Conservation (phyloP, 2,888 invertebrate species). For the Caenorhabditis sp. region DNA sequence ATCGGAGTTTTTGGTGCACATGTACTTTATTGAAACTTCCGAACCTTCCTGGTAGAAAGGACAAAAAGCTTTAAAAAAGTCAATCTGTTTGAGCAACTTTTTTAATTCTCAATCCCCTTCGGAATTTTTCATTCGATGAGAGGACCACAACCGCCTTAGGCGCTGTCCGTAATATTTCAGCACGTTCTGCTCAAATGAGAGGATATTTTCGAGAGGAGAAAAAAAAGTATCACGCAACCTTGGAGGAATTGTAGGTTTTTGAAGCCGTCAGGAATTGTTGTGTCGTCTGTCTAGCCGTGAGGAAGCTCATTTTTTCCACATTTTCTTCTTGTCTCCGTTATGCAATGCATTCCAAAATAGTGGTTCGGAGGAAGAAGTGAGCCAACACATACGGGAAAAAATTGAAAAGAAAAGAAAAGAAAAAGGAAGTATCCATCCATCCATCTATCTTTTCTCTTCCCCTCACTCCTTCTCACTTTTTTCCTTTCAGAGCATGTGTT, state of each 20-base stretch:
- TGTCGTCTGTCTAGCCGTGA: slow-evolving; percentile 12
- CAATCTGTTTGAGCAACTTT: neutral
- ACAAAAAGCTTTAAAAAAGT: too few species aligned
- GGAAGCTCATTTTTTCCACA: slow-evolving; percentile 17
- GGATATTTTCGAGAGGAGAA: neutral
- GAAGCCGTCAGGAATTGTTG: slow-evolving; percentile 4
- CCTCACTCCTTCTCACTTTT: slow-evolving; percentile 23
- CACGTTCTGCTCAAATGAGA: neutral
- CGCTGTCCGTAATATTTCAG: neutral
- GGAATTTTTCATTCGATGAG: neutral
- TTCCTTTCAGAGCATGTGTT: slow-evolving; percentile 46
- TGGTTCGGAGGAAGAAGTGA: slow-evolving; percentile 6
- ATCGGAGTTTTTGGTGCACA: too few species aligned
- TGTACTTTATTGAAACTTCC: too few species aligned
- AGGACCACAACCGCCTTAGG: neutral
- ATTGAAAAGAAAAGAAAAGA: slow-evolving; percentile 37
- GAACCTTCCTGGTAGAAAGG: too few species aligned
- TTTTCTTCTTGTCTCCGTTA: slow-evolving; percentile 23
- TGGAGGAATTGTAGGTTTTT: slow-evolving; percentile 28
- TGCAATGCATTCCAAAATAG: slow-evolving; percentile 57
- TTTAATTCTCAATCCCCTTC: neutral
- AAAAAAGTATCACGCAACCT: slow-evolving; percentile 17
- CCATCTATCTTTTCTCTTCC: slow-evolving; percentile 34
- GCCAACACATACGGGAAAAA: slow-evolving; percentile 27
- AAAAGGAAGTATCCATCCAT: slow-evolving; percentile 40